Evolutionary conservation across 2,797 vertebrate species (phyloP), one percentile per base, ranked within the genome.

Genomic region (Hapalemur alaotrensis): DNA sequence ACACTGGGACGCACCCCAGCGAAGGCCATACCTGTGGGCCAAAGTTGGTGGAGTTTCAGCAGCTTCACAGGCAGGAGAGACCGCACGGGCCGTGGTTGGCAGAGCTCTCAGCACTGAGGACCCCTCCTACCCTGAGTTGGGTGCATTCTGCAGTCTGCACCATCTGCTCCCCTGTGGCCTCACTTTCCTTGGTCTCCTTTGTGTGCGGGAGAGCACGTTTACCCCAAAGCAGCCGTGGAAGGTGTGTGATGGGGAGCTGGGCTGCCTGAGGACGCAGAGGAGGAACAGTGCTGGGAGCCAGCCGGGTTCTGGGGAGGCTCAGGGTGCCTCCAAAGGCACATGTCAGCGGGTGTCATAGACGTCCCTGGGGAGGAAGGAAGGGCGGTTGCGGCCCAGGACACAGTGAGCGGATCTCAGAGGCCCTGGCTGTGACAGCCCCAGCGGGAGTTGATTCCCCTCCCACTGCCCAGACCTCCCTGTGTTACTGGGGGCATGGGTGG

Each of bases 41-140:
- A 4, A 12, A 18, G 13, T 25, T 17, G 59, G 41, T 5, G 43
- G 73, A 2, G 57, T 59, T 35, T 35, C 17, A 18, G 88, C 88
- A 23, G 6, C 10, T 89, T 38, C 61, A 13, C 14, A 25, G 43
- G 35, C 32, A 32, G 72, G 41, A 81, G 72, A 7, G 72, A 7
- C 20, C 0, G 1, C 59, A 13, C 0, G 0, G 32, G 38, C 48
- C 3, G 0, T 2, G 35, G 41, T 46, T 2, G 57, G 57, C 63
- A 1, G 59, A 79, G 48, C 46, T 15, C 35, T 11, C 4, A 0
- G 46, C 5, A 3, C 32, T 0, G 1, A 6, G 38, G 61, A 18
- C 28, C 59, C 28, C 22, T 25, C 22, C 6, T 2, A 3, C 63
- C 30, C 50, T 1, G 38, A 13, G 52, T 23, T 0, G 3, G 25